These are phyloP conservation scores for Brenthis daphne DNA, from an alignment of 2,888 invertebrate genomes.

Conservation along the genomic window DNA sequence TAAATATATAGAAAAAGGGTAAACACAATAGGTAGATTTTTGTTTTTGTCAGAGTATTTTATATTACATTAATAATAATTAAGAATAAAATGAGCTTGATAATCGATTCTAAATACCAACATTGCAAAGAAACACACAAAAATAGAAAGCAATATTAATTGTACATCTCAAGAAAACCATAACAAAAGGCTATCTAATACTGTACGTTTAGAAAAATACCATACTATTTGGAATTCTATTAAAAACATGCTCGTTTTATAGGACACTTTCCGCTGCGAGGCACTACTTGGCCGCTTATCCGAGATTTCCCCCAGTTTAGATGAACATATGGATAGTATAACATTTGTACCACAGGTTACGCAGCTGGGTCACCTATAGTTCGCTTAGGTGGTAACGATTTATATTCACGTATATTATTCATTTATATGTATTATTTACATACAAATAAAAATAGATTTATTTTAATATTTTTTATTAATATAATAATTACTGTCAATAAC, in stretches of 20 bases:
- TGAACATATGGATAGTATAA: slow-evolving; percentile 29
- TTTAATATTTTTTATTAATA: too few relatives aligned
- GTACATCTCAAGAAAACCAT: slow-evolving; percentile 39
- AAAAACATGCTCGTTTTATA: slow-evolving; percentile 41
- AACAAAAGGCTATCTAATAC: slow-evolving; percentile 47
- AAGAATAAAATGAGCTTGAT: too few relatives aligned
- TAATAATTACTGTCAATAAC: too few relatives aligned
- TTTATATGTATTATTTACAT: background rate
- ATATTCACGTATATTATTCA: background rate
- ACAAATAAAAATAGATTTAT: too few relatives aligned
- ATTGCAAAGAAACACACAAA: too few relatives aligned
- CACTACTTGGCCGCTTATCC: slow-evolving; percentile 39
- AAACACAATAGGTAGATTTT: too few relatives aligned
- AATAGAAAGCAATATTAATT: too few relatives aligned
- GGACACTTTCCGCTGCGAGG: slow-evolving; percentile 40
- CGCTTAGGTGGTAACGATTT: slow-evolving; percentile 4
- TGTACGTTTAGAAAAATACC: slow-evolving; percentile 40
- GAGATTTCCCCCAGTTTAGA: slow-evolving; percentile 36
- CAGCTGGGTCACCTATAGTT: slow-evolving; percentile 6
- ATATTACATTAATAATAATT: too few relatives aligned
- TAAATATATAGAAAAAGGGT: too few relatives aligned
- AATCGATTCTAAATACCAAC: too few relatives aligned
- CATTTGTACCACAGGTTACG: slow-evolving; percentile 27
- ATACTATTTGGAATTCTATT: slow-evolving; percentile 44
- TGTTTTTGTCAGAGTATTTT: too few relatives aligned